Conservation (phyloP, 2,113 vertebrate genomes). For the Pedionomus torquatus region DNA sequence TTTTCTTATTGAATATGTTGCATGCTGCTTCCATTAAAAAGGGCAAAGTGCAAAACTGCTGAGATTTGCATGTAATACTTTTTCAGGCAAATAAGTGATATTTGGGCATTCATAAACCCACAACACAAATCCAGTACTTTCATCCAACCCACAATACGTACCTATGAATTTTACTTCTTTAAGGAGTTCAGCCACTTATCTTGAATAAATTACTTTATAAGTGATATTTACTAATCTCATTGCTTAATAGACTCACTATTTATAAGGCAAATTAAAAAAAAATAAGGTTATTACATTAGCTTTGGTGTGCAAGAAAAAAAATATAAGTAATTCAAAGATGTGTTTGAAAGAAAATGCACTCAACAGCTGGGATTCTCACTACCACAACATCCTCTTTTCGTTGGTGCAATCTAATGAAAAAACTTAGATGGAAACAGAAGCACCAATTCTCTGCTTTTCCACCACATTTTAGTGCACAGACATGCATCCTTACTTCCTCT, state of each 20-base stretch:
- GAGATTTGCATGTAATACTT: not conserved
- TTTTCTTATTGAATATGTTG: not conserved
- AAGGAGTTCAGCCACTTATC: not conserved
- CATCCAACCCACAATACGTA: not conserved
- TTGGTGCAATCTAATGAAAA: not conserved
- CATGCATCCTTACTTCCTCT: not conserved
- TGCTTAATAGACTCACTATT: not conserved
- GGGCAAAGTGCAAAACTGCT: not conserved
- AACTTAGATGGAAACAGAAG: not conserved
- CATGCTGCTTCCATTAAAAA: not conserved
- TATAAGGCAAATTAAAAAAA: not conserved
- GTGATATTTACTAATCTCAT: not conserved
- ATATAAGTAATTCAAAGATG: not conserved
- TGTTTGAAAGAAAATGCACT: not conserved
- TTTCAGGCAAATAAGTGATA: not conserved
- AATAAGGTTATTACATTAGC: not conserved
- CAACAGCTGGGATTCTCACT: not conserved
- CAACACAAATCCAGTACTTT: not conserved
- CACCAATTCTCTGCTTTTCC: not conserved
- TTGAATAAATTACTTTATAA: not conserved
- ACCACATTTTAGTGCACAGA: not conserved
- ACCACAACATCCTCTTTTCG: not conserved
- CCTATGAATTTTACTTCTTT: not conserved
- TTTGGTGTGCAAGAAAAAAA: not conserved
- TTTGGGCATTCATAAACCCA: not conserved